These are phyloP conservation scores for Onychomys arenicola DNA, from an alignment of 2,797 vertebrate genomes.

Conservation along the genomic window DNA sequence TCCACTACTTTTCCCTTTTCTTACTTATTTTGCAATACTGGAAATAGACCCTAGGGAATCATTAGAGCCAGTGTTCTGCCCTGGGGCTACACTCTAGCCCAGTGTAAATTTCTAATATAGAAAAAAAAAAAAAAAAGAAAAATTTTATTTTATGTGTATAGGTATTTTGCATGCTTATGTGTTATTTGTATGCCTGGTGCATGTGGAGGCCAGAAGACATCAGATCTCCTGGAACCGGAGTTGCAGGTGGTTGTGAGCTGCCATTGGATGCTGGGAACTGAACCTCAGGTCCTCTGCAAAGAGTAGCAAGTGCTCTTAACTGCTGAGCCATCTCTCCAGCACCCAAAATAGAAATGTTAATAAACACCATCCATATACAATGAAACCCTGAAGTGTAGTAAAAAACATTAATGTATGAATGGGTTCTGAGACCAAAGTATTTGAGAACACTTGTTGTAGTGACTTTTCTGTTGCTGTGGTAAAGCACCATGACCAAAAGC, in stretches of 20 bases:
- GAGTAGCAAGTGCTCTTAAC: neutral
- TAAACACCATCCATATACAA: neutral
- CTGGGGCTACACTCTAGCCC: neutral
- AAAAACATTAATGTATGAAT: neutral
- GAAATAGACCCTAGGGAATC: neutral
- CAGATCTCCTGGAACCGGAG: neutral
- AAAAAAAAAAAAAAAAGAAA: too few species aligned
- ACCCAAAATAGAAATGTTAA: neutral
- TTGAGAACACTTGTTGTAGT: neutral
- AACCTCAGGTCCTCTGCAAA: neutral
- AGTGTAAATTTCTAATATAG: conserved; percentile 16
- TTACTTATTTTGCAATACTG: too few species aligned
- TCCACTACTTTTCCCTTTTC: neutral
- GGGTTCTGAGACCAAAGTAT: neutral
- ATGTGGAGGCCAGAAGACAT: neutral
- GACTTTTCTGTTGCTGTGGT: neutral
- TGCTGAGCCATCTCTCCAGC: neutral
- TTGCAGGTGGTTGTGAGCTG: neutral
- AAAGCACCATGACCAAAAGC: too few species aligned
- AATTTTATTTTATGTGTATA: neutral
- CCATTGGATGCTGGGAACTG: neutral
- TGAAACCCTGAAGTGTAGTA: neutral
- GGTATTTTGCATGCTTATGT: neutral
- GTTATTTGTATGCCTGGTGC: neutral
- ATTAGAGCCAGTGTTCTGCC: neutral